phyloP scores from a whole-genome alignment of 1,140 invertebrate species.

The Leptinotarsa undecemlineata region DNA sequence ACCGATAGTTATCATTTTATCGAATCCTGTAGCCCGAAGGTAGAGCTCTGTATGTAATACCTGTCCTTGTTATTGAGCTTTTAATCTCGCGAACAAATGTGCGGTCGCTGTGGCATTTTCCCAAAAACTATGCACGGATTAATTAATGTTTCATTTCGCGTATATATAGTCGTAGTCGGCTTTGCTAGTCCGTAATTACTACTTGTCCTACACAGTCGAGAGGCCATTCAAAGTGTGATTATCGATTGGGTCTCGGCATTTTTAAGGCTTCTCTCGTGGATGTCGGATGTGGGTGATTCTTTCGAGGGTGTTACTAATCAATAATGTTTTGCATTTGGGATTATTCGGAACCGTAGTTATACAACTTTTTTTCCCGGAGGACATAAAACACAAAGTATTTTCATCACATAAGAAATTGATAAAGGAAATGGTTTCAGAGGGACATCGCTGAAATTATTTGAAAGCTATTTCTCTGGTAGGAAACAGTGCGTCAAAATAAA shows the following conservation, averaged over 20 bases:
- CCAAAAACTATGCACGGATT: slow-evolving; percentile 5
- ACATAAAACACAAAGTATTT: too few species aligned
- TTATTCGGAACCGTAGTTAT: too few species aligned
- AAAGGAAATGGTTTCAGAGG: too few species aligned
- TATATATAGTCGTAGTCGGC: neutral
- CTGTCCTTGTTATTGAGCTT: neutral
- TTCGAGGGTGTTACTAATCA: too few species aligned
- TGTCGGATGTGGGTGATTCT: too few species aligned
- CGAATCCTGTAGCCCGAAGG: neutral
- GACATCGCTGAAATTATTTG: too few species aligned
- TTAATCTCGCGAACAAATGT: slow-evolving; percentile 5
- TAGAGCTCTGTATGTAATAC: neutral
- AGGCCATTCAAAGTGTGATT: neutral
- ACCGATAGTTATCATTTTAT: neutral
- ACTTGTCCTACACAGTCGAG: neutral
- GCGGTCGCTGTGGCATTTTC: slow-evolving; percentile 1
- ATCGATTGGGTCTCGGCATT: neutral
- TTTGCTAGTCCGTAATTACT: neutral
- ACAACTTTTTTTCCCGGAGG: too few species aligned
- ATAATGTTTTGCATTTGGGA: too few species aligned
- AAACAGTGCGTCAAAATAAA: too few species aligned
- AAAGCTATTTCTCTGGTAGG: too few species aligned
- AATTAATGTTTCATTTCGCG: slow-evolving; percentile 5
- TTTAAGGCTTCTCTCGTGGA: neutral
- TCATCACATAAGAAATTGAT: too few species aligned